A percentile compares a stretch with the other conserved stretches of the same genome.
Conservation (phyloP, 2,888 invertebrate species). For the Lithophane leautieri region DNA sequence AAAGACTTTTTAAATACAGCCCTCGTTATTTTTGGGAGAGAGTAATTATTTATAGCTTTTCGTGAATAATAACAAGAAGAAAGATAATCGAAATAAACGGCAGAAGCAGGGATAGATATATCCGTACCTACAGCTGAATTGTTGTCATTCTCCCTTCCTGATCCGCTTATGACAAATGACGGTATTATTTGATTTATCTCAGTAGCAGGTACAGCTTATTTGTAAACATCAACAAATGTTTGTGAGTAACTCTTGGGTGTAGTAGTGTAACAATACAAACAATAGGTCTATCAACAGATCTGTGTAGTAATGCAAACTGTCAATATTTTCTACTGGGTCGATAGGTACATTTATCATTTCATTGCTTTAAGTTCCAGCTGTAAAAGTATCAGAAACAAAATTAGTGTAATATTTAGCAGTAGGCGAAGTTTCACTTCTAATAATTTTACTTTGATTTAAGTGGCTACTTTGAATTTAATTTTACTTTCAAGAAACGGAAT, state of each 20-base stretch:
- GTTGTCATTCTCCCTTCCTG: constrained; percentile 31
- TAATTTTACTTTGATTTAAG: constrained; percentile 43
- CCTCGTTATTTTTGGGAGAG: constrained; percentile 17
- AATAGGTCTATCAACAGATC: constrained; percentile 7
- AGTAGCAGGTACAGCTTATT: constrained; percentile 31
- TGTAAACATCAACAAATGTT: constrained; percentile 36
- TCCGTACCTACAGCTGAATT: constrained; percentile 18
- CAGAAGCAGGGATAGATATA: neutral
- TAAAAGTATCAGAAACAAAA: constrained; percentile 2
- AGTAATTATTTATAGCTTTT: neutral
- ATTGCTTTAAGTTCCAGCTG: constrained; percentile 3
- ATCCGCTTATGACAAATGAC: constrained; percentile 57
- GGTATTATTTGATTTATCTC: constrained; percentile 53
- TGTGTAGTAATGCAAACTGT: neutral
- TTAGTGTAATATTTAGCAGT: constrained; percentile 23
- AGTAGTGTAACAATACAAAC: neutral
- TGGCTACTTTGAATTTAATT: constrained; percentile 42
- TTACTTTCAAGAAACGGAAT: constrained; percentile 41
- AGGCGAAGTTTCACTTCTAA: constrained; percentile 32
- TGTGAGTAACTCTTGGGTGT: neutral
- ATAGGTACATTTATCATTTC: neutral
- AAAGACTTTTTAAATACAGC: neutral
- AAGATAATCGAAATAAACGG: constrained; percentile 21
- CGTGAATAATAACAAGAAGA: constrained; percentile 5
- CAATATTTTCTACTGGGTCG: neutral